A percentile compares a stretch with the other conserved stretches of the same genome.
phyloP scores from a whole-genome alignment of 2,888 invertebrate species.

The Julus scanicus region DNA sequence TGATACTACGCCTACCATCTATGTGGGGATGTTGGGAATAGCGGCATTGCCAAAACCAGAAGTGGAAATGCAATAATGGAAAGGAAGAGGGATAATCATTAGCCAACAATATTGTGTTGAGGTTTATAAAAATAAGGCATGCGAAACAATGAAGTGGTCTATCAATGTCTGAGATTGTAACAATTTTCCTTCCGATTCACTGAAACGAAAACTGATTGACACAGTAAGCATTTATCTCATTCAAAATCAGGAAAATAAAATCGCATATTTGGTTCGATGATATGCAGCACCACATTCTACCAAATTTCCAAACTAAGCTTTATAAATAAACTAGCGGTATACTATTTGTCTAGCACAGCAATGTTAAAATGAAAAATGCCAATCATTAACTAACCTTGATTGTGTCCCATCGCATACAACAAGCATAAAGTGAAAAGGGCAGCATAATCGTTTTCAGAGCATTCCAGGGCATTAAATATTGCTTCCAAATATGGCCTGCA shows the following conservation, averaged over 20 bases:
- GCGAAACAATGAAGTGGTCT: background rate
- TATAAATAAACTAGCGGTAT: background rate
- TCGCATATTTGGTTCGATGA: background rate
- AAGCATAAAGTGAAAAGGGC: slow-evolving; percentile 91
- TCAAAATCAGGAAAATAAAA: background rate
- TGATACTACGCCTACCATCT: slow-evolving; percentile 54
- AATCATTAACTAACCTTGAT: slow-evolving; percentile 77
- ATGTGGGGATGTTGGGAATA: slow-evolving; percentile 38
- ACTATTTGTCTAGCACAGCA: background rate
- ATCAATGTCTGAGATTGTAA: background rate
- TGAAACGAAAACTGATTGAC: background rate
- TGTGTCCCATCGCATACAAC: slow-evolving; percentile 91
- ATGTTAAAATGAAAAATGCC: background rate
- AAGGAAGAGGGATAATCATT: slow-evolving; percentile 41
- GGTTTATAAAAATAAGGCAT: background rate
- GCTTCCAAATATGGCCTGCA: slow-evolving; percentile 86
- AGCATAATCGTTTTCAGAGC: slow-evolving; percentile 92
- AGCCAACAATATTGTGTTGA: slow-evolving; percentile 17
- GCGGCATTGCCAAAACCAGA: slow-evolving; percentile 34
- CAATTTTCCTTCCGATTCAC: background rate
- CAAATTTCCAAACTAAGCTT: background rate
- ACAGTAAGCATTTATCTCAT: background rate
- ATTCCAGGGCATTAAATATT: slow-evolving; percentile 86
- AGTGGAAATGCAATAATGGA: background rate
- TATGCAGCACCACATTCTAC: background rate